Base-by-base conservation (phyloP, 2,113 vertebrate species). In the Anthoscopus minutus region DNA sequence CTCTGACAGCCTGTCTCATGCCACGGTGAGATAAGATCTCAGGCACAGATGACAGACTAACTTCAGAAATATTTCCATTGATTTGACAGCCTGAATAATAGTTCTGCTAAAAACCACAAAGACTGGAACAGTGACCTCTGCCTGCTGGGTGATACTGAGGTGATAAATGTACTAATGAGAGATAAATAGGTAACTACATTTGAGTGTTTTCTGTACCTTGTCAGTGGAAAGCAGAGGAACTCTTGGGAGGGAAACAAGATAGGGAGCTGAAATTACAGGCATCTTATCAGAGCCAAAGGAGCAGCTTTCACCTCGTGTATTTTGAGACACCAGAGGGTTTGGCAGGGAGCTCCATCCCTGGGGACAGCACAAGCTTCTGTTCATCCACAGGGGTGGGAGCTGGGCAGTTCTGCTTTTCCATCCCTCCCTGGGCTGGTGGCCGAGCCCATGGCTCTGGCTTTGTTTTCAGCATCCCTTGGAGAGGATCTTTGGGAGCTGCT, bases 241-340 rank as follows among this genome's bases (percentile, higher is more conserved):
- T 2, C 10, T 57, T 56, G 3, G 44, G 70, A 93, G 45, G 87
- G 89, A 89, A 79, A 79, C 38, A 37, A 84, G 89, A 91, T 89
- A 76, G 78, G 84, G 92, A 95, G 89, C 85, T 96, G 93, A 91
- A 96, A 92, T 96, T 94, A 77, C 62, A 77, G 81, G 79, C 78
- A 74, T 15, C 87, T 95, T 66, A 93, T 90, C 82, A 4, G 61
- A 88, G 86, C 65, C n/a, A 53, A 6, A 76, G 82, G 90, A 82
- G 92, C 95, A 89, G 90, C 85, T 94, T 67, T 45, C 61, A 9
- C 58, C 88, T 65, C 5, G 0, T 69, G 76, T 91, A 35, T 89
- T 89, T 87, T 92, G 77, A 79, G 73, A 60, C 78, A 82, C 27
- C 27, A 35, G 60, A 81, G 51, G 79, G 11, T 94, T 85, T 96